Evolutionary conservation across 2,888 invertebrate species (phyloP).

Genomic region (Diarsia rubi): DNA sequence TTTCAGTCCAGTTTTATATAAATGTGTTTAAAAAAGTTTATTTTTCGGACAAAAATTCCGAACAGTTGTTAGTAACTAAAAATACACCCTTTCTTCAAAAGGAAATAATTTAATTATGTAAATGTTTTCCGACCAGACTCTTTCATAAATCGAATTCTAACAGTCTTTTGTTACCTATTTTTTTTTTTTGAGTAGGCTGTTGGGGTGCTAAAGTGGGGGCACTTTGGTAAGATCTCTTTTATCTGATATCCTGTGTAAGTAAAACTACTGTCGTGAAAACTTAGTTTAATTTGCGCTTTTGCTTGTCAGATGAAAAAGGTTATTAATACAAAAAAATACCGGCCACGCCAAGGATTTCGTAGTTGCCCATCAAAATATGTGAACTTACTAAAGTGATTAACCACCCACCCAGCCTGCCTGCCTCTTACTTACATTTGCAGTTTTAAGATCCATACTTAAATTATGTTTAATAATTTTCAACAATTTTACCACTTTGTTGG

Average conservation of each 20-base stretch:
- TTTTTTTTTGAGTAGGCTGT: neutral
- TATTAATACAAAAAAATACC: no score
- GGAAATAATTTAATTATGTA: slow-evolving; percentile 34
- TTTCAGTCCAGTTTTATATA: neutral
- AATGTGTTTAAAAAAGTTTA: neutral
- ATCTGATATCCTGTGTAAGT: neutral
- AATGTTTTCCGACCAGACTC: slow-evolving; percentile 22
- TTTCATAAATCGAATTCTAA: slow-evolving; percentile 15
- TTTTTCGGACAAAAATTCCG: neutral
- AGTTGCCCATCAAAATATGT: no score
- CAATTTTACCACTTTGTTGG: no score
- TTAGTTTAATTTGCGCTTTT: no score
- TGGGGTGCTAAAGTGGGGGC: neutral
- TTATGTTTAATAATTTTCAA: no score
- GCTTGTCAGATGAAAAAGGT: no score
- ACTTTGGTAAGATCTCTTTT: slow-evolving; percentile 12
- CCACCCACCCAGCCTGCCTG: no score
- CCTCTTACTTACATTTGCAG: no score
- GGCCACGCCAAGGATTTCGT: no score
- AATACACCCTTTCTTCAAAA: slow-evolving; percentile 33
- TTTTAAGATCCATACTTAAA: no score
- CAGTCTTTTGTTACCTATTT: neutral
- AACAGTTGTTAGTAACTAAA: slow-evolving; percentile 6
- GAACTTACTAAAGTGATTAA: no score
- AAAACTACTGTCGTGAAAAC: neutral